Evolutionary conservation across 2,888 invertebrate species (phyloP), one percentile per base, ranked within the genome.

Genomic region (Pollenia angustigena): DNA sequence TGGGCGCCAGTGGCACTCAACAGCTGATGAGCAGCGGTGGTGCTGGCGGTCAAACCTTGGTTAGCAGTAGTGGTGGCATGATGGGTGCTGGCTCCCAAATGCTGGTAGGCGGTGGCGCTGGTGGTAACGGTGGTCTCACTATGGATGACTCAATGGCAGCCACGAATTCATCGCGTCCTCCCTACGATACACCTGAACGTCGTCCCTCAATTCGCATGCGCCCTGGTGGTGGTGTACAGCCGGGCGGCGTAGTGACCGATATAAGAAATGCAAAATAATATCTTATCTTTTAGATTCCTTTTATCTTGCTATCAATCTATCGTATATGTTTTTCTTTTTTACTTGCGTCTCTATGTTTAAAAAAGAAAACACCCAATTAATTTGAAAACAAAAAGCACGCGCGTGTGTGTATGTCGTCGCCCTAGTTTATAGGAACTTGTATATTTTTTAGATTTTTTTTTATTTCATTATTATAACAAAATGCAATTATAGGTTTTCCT

Each of bases 211-310:
- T 93, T 91, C 91, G 93, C 83, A 92, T 94, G 91, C 92, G 93
- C 79, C 91, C 92, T 78, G 91, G 92, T 52, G 93, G 92, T 76
- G 91, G 90, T 60, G 89, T 92, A 56, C 93, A 92, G 87, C 90
- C 91, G 88, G 92, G 91, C 80, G 91, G 90, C 85, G 93, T 91
- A 83, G 92, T 92, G 58, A 91, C 91, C 86, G 93, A 93, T 89
- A 91, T 93, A 90, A 91, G 93, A 91, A 93, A 93, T 90, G 91
- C 92, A 89, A 93, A 93, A 93, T 93, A 93, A 93, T 93, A 93
- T 91, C 92, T 92, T 92, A 92, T 93, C 89, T 93, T 93, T 90
- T 93, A 93, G 89, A 89, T 86, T 32, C 44, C 44, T 87, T 88
- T 64, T 75, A 46, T 76, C 64, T 76, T 83, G 78, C 72, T 87